Conservation (phyloP, 2,113 vertebrate species). For the Ciconia stormi region DNA sequence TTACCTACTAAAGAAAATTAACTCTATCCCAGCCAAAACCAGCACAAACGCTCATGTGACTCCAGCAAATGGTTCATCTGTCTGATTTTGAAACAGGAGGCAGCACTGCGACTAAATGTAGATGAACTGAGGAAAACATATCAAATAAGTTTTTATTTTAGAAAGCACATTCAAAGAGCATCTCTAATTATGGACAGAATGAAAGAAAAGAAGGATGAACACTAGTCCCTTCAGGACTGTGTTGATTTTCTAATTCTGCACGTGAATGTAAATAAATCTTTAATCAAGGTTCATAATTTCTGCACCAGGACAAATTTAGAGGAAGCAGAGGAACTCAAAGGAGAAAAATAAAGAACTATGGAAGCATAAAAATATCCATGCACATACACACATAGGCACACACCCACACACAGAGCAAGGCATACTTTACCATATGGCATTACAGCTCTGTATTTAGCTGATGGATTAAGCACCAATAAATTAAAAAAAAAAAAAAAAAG, state of each 20-base stretch:
- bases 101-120: neutral
- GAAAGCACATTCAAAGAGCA: neutral
- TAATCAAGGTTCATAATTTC: neutral
- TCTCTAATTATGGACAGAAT: neutral
- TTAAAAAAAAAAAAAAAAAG: neutral
- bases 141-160: neutral
- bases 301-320: neutral
- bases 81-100: neutral
- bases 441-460: neutral
- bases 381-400: neutral
- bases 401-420: neutral
- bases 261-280: neutral
- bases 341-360: neutral
- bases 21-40: too few species aligned
- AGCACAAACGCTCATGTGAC: neutral
- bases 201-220: neutral
- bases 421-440: neutral
- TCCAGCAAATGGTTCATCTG: neutral
- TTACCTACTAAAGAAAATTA: too few species aligned
- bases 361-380: neutral
- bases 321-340: neutral
- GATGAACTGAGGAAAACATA: neutral
- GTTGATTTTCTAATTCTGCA: neutral
- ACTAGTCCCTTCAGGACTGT: neutral
- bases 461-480: slow-evolving; percentile 11